Base-by-base conservation (phyloP, 2,113 vertebrate species). In the Craseonycteris thonglongyai region DNA sequence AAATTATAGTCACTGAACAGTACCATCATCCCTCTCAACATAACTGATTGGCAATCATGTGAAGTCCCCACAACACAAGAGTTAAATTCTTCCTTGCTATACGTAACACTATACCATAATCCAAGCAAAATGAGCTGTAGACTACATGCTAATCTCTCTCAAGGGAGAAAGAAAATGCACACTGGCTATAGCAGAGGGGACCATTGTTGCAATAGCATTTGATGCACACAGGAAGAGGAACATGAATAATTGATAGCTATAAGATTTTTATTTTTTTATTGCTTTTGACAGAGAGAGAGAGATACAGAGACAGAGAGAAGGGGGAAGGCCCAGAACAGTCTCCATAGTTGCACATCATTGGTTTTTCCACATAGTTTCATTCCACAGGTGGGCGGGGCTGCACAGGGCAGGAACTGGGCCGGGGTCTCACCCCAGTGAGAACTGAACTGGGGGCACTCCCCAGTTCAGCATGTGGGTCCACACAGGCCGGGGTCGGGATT, bases 241-340 rank as follows among this genome's bases (percentile, higher is more conserved):
- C 33, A 96, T 97, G 96, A 97, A 97, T 97, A 97, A 97, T 96
- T 97, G 93, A 98, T 93, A 94, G 8, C 65, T 90, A 58, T 35
- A 92, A 96, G n/a, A n/a, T n/a, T n/a, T n/a, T n/a, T n/a, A n/a
- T n/a, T n/a, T n/a, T n/a, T n/a, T n/a, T n/a, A n/a, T n/a, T n/a
- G n/a, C n/a, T n/a, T n/a, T n/a, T n/a, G n/a, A n/a, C n/a, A n/a
- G n/a, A n/a, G n/a, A n/a, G n/a, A n/a, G n/a, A n/a, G n/a, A n/a
- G n/a, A n/a, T n/a, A n/a, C n/a, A n/a, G n/a, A n/a, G n/a, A n/a
- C n/a, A n/a, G n/a, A n/a, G n/a, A n/a, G n/a, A n/a, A n/a, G n/a
- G n/a, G n/a, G n/a, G n/a, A n/a, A n/a, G n/a, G n/a, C n/a, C n/a
- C n/a, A n/a, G n/a, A n/a, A n/a, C n/a, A n/a, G n/a, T n/a, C n/a